phyloP scores from a whole-genome alignment of 2,113 vertebrate genomes.

The Camelus bactrianus region DNA sequence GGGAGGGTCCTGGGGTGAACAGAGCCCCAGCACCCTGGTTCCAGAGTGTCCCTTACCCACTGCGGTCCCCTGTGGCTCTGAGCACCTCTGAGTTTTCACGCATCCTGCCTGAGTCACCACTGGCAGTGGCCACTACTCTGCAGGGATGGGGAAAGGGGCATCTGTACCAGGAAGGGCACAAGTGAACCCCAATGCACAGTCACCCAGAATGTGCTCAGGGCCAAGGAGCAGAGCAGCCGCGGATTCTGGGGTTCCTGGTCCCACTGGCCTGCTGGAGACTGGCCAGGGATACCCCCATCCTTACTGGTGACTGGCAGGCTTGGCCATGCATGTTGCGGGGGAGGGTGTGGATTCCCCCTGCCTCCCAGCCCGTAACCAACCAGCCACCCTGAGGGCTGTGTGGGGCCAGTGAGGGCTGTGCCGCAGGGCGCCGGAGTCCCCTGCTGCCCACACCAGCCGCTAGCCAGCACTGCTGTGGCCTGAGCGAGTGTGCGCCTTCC shows the following conservation, averaged over 20 bases:
- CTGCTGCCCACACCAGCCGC: background rate
- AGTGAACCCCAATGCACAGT: background rate
- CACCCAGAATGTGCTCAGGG: fast-evolving
- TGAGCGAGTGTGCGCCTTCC: fast-evolving
- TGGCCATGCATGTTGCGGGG: background rate
- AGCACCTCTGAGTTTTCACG: background rate
- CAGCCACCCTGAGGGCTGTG: fast-evolving
- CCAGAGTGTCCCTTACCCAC: background rate
- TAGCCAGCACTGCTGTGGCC: background rate
- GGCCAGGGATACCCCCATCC: background rate
- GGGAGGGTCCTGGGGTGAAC: background rate
- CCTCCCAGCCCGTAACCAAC: fast-evolving
- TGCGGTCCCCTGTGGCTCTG: fast-evolving
- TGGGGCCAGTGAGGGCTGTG: background rate
- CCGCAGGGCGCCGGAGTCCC: fast-evolving
- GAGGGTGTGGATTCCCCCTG: background rate
- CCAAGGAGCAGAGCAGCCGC: background rate
- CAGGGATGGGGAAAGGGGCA: fast-evolving
- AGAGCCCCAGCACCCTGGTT: background rate
- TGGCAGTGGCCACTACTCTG: background rate
- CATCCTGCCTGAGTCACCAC: background rate
- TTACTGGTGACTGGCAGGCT: fast-evolving
- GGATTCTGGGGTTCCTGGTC: no score
- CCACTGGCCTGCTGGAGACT: background rate
- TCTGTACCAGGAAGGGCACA: background rate